These are phyloP conservation scores for Eonycteris spelaea DNA, from an alignment of 2,113 vertebrate genomes.

Conservation along the genomic window DNA sequence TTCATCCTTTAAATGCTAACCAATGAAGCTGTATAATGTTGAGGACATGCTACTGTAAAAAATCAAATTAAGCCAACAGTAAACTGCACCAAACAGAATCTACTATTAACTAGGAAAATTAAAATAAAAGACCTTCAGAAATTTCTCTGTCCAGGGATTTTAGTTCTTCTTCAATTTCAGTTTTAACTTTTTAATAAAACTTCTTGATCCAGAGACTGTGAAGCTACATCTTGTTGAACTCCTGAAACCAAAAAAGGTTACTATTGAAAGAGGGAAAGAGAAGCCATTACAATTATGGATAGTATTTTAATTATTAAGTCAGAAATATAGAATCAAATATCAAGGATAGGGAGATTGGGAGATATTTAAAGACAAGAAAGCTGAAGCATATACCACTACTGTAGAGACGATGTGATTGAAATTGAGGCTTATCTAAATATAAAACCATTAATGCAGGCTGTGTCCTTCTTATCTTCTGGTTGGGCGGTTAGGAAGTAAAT, in stretches of 20 bases:
- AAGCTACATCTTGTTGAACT: conserved; percentile 72
- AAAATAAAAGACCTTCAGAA: conserved; percentile 85
- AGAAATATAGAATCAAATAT: background rate
- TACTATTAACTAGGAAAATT: background rate
- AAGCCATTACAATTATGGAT: background rate
- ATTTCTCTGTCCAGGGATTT: conserved; percentile 92
- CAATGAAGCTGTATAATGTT: background rate
- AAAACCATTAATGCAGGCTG: background rate
- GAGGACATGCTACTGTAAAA: background rate
- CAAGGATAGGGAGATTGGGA: background rate
- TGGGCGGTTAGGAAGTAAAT: background rate
- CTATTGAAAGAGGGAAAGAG: background rate
- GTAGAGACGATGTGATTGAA: background rate
- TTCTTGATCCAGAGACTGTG: conserved; percentile 78
- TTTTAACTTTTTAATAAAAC: conserved; percentile 86
- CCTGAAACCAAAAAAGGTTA: conserved; percentile 77
- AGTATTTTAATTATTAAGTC: conserved; percentile 4
- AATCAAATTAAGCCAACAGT: background rate
- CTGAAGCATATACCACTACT: background rate
- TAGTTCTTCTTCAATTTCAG: conserved; percentile 90
- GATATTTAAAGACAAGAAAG: background rate
- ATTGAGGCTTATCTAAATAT: background rate
- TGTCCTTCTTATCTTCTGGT: background rate
- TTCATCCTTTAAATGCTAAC: background rate
- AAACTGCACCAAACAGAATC: background rate